A percentile compares a stretch with the other conserved stretches of the same genome.
Evolutionary conservation across 2,888 invertebrate genomes (phyloP).

Genomic region (Parnassius glacialis): DNA sequence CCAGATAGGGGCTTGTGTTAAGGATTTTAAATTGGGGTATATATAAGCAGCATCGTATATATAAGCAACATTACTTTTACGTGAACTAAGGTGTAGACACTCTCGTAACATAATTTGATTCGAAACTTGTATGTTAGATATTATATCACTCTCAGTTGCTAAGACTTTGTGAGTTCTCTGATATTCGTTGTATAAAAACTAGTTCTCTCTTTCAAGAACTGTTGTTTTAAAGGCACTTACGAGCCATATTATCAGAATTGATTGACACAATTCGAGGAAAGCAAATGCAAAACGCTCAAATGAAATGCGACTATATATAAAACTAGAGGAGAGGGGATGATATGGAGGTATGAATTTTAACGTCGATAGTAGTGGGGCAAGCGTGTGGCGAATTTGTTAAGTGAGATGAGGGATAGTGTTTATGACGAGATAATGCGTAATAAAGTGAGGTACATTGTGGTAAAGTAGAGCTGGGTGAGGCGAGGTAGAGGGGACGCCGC

Average conservation of each 20-base stretch:
- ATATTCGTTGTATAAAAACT: slow-evolving; percentile 2
- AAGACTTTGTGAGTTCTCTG: not conserved
- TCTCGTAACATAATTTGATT: no score
- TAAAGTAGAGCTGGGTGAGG: slow-evolving; percentile 9
- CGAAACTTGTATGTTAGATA: no score
- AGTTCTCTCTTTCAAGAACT: not conserved
- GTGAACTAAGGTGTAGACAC: no score
- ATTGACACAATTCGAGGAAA: not conserved
- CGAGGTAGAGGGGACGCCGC: slow-evolving; percentile 38
- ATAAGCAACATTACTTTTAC: no score
- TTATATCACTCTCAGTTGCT: no score
- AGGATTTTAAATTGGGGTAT: not conserved
- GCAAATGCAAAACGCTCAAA: slow-evolving; percentile 15
- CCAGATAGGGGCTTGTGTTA: not conserved
- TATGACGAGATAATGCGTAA: no score
- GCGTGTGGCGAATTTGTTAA: not conserved
- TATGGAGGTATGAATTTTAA: not conserved
- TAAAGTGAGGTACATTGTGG: slow-evolving; percentile 1
- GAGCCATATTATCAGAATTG: not conserved
- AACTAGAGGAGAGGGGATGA: not conserved
- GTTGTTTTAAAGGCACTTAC: not conserved
- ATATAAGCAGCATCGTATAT: no score
- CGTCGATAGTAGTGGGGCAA: not conserved
- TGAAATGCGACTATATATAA: not conserved
- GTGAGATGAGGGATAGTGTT: not conserved